A percentile compares a stretch with the other conserved stretches of the same genome.
phyloP scores from a whole-genome alignment of 2,797 vertebrate species.

The Calcarius lapponicus region DNA sequence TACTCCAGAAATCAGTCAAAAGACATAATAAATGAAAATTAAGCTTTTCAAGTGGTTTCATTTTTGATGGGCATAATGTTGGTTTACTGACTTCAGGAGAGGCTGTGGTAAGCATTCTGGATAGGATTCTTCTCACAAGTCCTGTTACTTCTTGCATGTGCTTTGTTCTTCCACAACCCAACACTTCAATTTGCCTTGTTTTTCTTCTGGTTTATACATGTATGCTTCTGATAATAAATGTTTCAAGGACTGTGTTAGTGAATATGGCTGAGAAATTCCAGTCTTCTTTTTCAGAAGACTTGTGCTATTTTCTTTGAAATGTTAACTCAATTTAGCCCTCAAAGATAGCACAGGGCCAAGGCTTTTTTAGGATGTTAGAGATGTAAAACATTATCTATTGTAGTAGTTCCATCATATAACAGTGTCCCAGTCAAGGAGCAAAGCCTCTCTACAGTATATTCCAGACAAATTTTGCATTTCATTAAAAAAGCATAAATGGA shows the following conservation, averaged over 20 bases:
- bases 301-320: background rate
- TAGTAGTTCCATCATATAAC: background rate
- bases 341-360: rapidly evolving
- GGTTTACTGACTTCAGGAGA: background rate
- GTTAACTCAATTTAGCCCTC: background rate
- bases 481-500: background rate
- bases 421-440: background rate
- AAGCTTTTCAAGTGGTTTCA: background rate
- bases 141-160: background rate
- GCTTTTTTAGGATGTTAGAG: background rate
- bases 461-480: background rate
- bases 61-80: background rate
- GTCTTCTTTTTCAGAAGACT: background rate
- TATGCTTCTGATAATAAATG: background rate
- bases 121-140: background rate
- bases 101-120: background rate
- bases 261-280: background rate
- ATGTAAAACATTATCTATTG: background rate
- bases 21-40: background rate
- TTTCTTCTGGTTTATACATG: background rate
- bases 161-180: background rate
- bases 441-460: background rate
- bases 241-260: background rate
- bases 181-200: background rate
- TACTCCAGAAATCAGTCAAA: background rate